Evolutionary conservation across 2,113 vertebrate species (phyloP).

Genomic region (Hypanus sabinus): DNA sequence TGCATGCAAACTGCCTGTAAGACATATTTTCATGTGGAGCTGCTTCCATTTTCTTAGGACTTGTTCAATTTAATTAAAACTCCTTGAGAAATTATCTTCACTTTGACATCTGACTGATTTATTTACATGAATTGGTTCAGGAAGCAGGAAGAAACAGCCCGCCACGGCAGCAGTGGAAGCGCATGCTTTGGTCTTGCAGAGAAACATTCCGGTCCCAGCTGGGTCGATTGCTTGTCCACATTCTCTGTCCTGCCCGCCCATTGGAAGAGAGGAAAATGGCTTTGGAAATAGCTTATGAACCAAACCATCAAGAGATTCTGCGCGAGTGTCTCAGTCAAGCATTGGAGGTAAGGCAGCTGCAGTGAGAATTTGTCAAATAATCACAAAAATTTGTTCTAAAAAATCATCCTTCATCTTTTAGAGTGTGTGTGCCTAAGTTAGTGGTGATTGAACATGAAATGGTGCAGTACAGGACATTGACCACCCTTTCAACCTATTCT

Average conservation of each 20-base stretch:
- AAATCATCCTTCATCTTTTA: neutral
- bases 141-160: conserved; percentile 59
- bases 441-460: too few relatives aligned
- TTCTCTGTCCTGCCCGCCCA: conserved; percentile 65
- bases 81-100: neutral
- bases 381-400: neutral
- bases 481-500: too few relatives aligned
- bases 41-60: too few relatives aligned
- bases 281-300: conserved; percentile 73
- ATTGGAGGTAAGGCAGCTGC: conserved; percentile 62
- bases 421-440: too few relatives aligned
- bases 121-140: conserved; percentile 45
- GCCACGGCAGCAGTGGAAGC: conserved; percentile 77
- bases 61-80: neutral
- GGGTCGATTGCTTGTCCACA: conserved; percentile 83
- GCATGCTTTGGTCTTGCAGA: conserved; percentile 78
- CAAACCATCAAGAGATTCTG: conserved; percentile 77
- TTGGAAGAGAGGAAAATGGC: conserved; percentile 71
- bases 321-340: conserved; percentile 80
- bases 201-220: conserved; percentile 83
- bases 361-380: neutral
- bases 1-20: neutral
- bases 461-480: too few relatives aligned
- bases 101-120: neutral
- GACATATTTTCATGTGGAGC: too few relatives aligned